phyloP scores from a whole-genome alignment of 2,888 invertebrate genomes.

The Zaprionus obscuricornis region DNA sequence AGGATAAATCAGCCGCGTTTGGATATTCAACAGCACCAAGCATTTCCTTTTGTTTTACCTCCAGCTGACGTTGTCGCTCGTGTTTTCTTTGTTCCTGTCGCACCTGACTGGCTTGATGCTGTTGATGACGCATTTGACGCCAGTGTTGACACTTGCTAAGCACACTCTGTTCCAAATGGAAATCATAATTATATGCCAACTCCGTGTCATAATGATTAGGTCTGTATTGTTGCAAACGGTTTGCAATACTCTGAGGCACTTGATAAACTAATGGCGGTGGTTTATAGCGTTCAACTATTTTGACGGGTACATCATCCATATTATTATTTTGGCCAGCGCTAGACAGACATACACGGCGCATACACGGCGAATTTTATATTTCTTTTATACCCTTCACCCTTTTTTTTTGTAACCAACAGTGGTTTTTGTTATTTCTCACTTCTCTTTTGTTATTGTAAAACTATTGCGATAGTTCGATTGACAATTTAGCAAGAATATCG shows the following conservation, averaged over 20 bases:
- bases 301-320: conserved; percentile 94
- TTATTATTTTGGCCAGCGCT: conserved; percentile 42
- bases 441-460: conserved; percentile 66
- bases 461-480: conserved; percentile 27
- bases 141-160: conserved; percentile 89
- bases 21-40: conserved; percentile 86
- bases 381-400: conserved; percentile 38
- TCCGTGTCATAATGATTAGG: conserved; percentile 85
- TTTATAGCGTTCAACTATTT: conserved; percentile 94
- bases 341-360: conserved; percentile 44
- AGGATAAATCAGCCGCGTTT: conserved; percentile 86
- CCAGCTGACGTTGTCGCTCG: conserved; percentile 85
- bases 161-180: conserved; percentile 89
- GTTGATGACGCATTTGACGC: conserved; percentile 87
- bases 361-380: conserved; percentile 61
- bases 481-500: conserved; percentile 29
- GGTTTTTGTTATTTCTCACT: conserved; percentile 33
- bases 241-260: conserved; percentile 85
- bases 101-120: conserved; percentile 86
- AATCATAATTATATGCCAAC: conserved; percentile 86
- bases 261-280: conserved; percentile 88
- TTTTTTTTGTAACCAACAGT: conserved; percentile 25
- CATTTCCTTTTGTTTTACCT: conserved; percentile 85
- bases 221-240: conserved; percentile 84
- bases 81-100: conserved; percentile 86